Conservation (phyloP, 2,797 vertebrate genomes). For the Intellagama lesueurii region DNA sequence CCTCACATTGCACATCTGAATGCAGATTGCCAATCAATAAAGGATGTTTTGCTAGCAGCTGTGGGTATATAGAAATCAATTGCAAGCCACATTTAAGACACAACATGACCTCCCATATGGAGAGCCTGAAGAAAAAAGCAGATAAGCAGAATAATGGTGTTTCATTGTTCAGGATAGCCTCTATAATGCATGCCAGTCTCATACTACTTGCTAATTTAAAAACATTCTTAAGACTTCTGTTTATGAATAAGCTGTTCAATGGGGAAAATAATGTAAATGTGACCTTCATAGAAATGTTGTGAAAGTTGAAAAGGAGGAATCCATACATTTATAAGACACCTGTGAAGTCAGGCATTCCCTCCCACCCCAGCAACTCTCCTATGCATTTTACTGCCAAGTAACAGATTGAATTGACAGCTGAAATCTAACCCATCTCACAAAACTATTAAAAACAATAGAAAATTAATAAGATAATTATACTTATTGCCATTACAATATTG, state of each 20-base stretch:
- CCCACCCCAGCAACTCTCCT: background rate
- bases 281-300: conserved; percentile 13
- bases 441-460: no score
- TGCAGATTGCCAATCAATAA: conserved; percentile 37
- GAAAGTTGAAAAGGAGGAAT: background rate
- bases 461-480: no score
- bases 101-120: conserved; percentile 20
- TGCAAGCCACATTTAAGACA: conserved; percentile 61
- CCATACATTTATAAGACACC: background rate
- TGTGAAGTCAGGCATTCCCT: background rate
- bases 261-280: conserved; percentile 27
- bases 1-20: background rate
- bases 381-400: background rate
- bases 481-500: no score
- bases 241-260: conserved; percentile 29
- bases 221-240: conserved; percentile 47
- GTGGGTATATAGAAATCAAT: conserved; percentile 61
- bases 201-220: conserved; percentile 58
- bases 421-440: background rate
- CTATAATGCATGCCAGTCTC: conserved; percentile 27
- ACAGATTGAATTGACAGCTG: background rate
- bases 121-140: conserved; percentile 44
- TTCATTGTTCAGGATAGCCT: conserved; percentile 18
- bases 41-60: conserved; percentile 50
- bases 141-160: conserved; percentile 26